These are phyloP conservation scores for Mesorhabditis belari DNA, from an alignment of 2,888 invertebrate species.

Conservation along the genomic window DNA sequence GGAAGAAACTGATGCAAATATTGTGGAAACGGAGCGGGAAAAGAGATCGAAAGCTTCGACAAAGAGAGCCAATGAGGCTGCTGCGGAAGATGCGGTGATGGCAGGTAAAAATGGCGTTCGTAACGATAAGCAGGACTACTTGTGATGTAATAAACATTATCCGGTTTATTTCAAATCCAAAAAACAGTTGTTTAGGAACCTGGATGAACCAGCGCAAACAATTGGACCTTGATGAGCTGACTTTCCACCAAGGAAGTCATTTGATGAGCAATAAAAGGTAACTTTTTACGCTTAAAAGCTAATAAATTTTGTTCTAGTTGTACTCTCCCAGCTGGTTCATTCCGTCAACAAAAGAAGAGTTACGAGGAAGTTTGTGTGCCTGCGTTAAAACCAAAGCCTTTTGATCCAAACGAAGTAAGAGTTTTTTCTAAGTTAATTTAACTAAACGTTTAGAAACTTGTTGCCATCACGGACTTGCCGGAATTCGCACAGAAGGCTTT, in stretches of 20 bases:
- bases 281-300: conserved; percentile 53
- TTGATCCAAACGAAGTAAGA: conserved; percentile 71
- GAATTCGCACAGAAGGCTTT: conserved; percentile 96
- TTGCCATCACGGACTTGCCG: conserved; percentile 81
- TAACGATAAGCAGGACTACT: no score
- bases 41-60: conserved; percentile 19
- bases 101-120: no score
- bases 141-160: no score
- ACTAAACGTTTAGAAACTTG: conserved; percentile 61
- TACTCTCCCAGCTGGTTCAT: conserved; percentile 91
- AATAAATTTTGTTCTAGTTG: conserved; percentile 59
- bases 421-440: conserved; percentile 60
- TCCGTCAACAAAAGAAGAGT: conserved; percentile 89
- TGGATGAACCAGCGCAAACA: conserved; percentile 55
- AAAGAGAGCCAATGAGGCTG: conserved; percentile 35
- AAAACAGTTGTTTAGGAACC: conserved; percentile 13
- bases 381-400: conserved; percentile 88
- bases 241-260: conserved; percentile 89
- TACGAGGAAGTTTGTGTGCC: conserved; percentile 99
- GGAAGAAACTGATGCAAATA: conserved; percentile 52
- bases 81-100: conserved; percentile 39
- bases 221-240: conserved; percentile 83
- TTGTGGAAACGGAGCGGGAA: conserved; percentile 38
- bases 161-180: no score
- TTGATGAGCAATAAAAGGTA: conserved; percentile 94